Evolutionary conservation across 2,888 invertebrate species (phyloP).

Genomic region (Drosophila testacea): DNA sequence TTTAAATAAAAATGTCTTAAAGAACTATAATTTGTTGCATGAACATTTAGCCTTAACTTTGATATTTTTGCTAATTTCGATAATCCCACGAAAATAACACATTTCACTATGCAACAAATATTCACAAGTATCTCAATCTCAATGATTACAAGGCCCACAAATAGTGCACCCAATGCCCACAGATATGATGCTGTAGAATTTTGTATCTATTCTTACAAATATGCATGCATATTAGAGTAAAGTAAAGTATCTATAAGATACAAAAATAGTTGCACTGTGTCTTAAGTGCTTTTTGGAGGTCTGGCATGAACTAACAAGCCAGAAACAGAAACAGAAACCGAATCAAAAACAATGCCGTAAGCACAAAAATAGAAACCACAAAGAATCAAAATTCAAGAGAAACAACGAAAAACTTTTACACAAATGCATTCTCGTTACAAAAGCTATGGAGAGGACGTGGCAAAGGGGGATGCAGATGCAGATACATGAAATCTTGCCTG

Average conservation of each 20-base stretch:
- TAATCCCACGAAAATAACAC: not conserved
- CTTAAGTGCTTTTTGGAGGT: slow-evolving; percentile 68
- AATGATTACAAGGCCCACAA: slow-evolving; percentile 25
- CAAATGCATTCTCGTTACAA: slow-evolving; percentile 22
- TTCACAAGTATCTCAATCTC: not conserved
- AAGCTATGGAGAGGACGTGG: not conserved
- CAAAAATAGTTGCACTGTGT: slow-evolving; percentile 64
- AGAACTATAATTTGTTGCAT: not conserved
- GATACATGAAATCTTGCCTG: slow-evolving; percentile 47
- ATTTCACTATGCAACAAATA: not conserved
- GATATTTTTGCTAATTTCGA: not conserved
- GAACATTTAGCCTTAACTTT: slow-evolving; percentile 11
- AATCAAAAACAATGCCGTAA: slow-evolving; percentile 58
- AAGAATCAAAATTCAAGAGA: slow-evolving; percentile 31
- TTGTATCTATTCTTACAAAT: slow-evolving; percentile 16
- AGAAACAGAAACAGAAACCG: slow-evolving; percentile 60
- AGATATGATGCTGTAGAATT: not conserved
- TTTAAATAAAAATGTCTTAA: not conserved
- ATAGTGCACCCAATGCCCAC: slow-evolving; percentile 30
- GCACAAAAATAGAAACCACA: slow-evolving; percentile 55
- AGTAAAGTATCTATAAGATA: slow-evolving; percentile 57
- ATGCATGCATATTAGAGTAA: slow-evolving; percentile 23
- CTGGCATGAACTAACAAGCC: slow-evolving; percentile 46
- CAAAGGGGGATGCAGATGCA: slow-evolving; percentile 7
- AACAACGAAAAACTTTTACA: slow-evolving; percentile 61